These are phyloP conservation scores for Montipora capricornis DNA, from an alignment of 64 coral and sea anemone species.

Conservation along the genomic window DNA sequence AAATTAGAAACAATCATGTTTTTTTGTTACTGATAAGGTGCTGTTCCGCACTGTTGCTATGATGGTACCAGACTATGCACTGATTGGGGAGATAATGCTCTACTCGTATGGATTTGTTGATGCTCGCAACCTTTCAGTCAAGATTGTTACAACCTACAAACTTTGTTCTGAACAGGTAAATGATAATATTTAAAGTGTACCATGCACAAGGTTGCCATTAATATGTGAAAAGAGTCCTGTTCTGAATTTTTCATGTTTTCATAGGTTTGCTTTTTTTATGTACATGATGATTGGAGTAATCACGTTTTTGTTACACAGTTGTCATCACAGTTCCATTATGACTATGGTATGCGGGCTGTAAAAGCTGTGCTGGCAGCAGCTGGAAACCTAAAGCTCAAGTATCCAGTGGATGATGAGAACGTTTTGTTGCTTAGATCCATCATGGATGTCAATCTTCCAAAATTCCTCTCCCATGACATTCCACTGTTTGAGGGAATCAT, in stretches of 20 bases:
- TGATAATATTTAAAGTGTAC: no score
- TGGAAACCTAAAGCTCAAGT: slow-evolving; percentile 98
- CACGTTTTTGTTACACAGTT: slow-evolving; percentile 71
- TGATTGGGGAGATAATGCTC: slow-evolving; percentile 99
- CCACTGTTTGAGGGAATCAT: slow-evolving; percentile 98
- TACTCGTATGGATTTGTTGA: slow-evolving; percentile 99
- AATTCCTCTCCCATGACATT: slow-evolving; percentile 99
- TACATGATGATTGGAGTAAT: neutral
- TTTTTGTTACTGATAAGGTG: slow-evolving; percentile 56
- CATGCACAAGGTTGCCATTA: no score
- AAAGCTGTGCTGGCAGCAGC: slow-evolving; percentile 98
- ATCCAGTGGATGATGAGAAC: slow-evolving; percentile 94
- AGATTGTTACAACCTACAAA: slow-evolving; percentile 99
- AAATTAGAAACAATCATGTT: neutral
- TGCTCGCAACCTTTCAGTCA: slow-evolving; percentile 96
- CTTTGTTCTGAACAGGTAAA: slow-evolving; percentile 96
- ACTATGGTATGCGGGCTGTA: slow-evolving; percentile 99
- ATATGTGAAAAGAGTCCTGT: no score
- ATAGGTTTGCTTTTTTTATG: neutral
- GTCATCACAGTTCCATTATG: slow-evolving; percentile 98
- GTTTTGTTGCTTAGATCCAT: slow-evolving; percentile 94
- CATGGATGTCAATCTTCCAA: slow-evolving; percentile 99
- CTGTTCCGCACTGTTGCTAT: slow-evolving; percentile 99
- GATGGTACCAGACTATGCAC: slow-evolving; percentile 99
- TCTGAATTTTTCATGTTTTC: no score